Evolutionary conservation across 1,140 invertebrate species (phyloP).

Genomic region (Drosophila willistoni): DNA sequence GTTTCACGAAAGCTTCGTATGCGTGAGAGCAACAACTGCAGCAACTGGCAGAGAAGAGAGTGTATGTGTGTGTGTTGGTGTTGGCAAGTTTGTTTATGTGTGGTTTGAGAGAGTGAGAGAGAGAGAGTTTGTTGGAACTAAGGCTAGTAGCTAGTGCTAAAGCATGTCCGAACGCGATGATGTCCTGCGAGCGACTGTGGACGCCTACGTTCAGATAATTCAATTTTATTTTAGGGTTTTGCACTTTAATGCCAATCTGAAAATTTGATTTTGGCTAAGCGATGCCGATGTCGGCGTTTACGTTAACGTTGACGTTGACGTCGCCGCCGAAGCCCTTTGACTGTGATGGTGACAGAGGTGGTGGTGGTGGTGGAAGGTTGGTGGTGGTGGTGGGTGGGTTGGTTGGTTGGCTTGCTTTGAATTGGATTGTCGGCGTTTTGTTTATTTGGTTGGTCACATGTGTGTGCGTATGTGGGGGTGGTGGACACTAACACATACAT

Average conservation of each 20-base stretch:
- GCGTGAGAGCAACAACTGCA: slow-evolving; percentile 10
- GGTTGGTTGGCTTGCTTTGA: slow-evolving; percentile 28
- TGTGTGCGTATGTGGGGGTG: slow-evolving; percentile 64
- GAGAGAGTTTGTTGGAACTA: slow-evolving; percentile 1
- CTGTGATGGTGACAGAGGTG: background rate
- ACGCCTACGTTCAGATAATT: slow-evolving; percentile 78
- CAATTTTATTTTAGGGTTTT: slow-evolving; percentile 83
- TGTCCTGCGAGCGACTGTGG: slow-evolving; percentile 82
- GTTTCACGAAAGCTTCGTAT: slow-evolving; percentile 49
- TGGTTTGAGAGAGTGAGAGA: slow-evolving; percentile 22
- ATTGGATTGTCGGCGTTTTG: slow-evolving; percentile 41
- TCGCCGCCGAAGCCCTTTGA: slow-evolving; percentile 43
- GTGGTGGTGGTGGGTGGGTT: slow-evolving; percentile 29
- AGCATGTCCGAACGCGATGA: slow-evolving; percentile 75
- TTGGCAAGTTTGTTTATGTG: background rate
- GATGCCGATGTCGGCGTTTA: slow-evolving; percentile 32
- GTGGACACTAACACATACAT: slow-evolving; percentile 52
- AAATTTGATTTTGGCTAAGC: slow-evolving; percentile 78
- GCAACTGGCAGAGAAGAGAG: slow-evolving; percentile 2
- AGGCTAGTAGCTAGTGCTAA: slow-evolving; percentile 35
- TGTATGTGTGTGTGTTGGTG: background rate
- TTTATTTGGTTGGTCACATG: slow-evolving; percentile 74
- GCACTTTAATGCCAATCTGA: slow-evolving; percentile 83
- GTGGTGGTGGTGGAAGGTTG: slow-evolving; percentile 31
- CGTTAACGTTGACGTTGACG: slow-evolving; percentile 12